Evolutionary conservation across 2,113 vertebrate genomes (phyloP).

Genomic region (Australoheros scitulus): DNA sequence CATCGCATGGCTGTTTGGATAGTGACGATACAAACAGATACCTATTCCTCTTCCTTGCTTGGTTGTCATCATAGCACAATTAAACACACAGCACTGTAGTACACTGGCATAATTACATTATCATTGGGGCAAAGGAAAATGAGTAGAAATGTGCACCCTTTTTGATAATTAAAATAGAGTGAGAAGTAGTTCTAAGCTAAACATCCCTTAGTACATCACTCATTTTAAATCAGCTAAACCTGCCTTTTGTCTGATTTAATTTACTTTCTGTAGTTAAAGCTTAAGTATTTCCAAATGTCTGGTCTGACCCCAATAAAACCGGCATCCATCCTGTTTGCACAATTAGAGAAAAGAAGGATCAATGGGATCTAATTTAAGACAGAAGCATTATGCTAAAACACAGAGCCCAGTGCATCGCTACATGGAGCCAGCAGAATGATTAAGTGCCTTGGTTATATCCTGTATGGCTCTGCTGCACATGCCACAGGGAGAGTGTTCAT

Average conservation of each 20-base stretch:
- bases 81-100: not conserved
- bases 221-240: constrained; percentile 45
- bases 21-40: constrained; percentile 2
- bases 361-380: constrained; percentile 75
- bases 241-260: constrained; percentile 58
- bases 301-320: constrained; percentile 62
- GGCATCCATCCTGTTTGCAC: constrained; percentile 62
- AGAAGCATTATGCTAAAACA: constrained; percentile 73
- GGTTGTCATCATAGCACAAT: not conserved
- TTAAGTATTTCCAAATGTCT: constrained; percentile 61
- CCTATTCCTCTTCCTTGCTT: not conserved
- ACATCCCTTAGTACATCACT: constrained; percentile 24
- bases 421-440: constrained; percentile 68
- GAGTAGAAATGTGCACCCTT: not conserved
- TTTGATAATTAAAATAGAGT: not conserved
- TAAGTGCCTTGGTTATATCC: constrained; percentile 65
- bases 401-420: constrained; percentile 47
- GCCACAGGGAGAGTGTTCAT: constrained; percentile 68
- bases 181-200: not conserved
- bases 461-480: constrained; percentile 67
- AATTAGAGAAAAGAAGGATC: constrained; percentile 69
- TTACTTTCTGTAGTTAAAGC: constrained; percentile 47
- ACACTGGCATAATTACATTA: not conserved
- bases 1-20: constrained; percentile 15
- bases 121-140: not conserved